phyloP scores from a whole-genome alignment of 2,888 invertebrate genomes.

The Philaethria dido region DNA sequence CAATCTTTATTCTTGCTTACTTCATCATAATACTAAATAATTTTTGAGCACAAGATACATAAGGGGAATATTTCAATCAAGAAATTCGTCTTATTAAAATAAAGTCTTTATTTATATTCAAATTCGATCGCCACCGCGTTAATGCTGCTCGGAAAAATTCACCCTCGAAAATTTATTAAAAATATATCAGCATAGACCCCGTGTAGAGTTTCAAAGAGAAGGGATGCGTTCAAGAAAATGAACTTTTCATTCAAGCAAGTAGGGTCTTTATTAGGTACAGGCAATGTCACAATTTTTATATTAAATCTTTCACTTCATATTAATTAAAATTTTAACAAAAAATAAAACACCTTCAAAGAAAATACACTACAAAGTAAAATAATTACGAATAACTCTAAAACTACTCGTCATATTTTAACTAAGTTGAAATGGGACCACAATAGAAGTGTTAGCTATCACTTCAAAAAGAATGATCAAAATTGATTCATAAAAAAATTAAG shows the following conservation, averaged over 20 bases:
- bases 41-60: not conserved
- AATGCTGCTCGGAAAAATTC: slow-evolving; percentile 54
- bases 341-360: no score
- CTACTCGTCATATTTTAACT: no score
- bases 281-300: slow-evolving; percentile 42
- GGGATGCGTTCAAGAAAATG: slow-evolving; percentile 71
- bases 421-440: no score
- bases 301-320: not conserved
- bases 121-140: slow-evolving; percentile 55
- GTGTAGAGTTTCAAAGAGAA: slow-evolving; percentile 67
- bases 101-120: slow-evolving; percentile 53
- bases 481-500: no score
- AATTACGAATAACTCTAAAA: no score
- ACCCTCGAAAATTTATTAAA: slow-evolving; percentile 56
- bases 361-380: no score
- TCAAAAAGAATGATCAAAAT: no score
- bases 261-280: slow-evolving; percentile 58
- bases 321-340: no score
- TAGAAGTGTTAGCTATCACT: no score
- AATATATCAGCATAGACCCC: slow-evolving; percentile 53
- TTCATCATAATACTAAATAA: no score
- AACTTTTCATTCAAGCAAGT: slow-evolving; percentile 62
- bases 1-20: no score
- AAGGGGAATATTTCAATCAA: slow-evolving; percentile 30
- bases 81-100: slow-evolving; percentile 33